Conservation (phyloP, 2,113 vertebrate genomes). For the Spermophilus dauricus region DNA sequence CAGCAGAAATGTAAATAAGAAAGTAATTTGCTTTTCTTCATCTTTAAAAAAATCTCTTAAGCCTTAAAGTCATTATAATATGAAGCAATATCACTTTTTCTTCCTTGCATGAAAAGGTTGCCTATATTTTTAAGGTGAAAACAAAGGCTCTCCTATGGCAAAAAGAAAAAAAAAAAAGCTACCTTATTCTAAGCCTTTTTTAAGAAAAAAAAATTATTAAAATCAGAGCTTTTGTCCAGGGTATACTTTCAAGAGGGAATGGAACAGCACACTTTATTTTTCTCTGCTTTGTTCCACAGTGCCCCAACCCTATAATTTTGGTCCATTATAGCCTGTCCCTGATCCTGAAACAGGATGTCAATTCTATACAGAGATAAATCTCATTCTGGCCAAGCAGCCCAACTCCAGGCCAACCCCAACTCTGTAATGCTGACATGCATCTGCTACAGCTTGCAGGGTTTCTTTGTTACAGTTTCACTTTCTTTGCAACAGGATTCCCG, state of each 20-base stretch:
- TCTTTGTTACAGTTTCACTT: not conserved
- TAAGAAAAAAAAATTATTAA: slow-evolving; percentile 2
- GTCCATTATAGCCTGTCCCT: not conserved
- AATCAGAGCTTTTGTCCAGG: not conserved
- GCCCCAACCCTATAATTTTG: not conserved
- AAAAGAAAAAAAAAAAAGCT: not conserved
- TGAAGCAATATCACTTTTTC: not conserved
- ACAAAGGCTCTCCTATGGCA: not conserved
- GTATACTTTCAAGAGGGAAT: not conserved
- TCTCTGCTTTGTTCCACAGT: not conserved
- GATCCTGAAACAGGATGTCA: not conserved
- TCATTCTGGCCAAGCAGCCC: not conserved
- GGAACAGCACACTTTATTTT: not conserved
- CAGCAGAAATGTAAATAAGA: slow-evolving; percentile 71
- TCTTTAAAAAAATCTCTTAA: slow-evolving; percentile 39
- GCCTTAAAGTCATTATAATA: slow-evolving; percentile 21
- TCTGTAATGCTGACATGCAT: not conserved
- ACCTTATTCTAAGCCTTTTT: not conserved
- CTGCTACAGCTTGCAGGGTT: not conserved
- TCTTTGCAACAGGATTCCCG: fast-evolving
- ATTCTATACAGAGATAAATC: not conserved
- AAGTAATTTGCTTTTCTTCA: slow-evolving; percentile 60
- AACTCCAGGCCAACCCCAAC: not conserved
- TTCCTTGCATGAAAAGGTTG: not conserved
- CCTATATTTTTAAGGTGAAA: slow-evolving; percentile 60